Conservation (phyloP, 2,888 invertebrate genomes). For the Galerucella nymphaeae region DNA sequence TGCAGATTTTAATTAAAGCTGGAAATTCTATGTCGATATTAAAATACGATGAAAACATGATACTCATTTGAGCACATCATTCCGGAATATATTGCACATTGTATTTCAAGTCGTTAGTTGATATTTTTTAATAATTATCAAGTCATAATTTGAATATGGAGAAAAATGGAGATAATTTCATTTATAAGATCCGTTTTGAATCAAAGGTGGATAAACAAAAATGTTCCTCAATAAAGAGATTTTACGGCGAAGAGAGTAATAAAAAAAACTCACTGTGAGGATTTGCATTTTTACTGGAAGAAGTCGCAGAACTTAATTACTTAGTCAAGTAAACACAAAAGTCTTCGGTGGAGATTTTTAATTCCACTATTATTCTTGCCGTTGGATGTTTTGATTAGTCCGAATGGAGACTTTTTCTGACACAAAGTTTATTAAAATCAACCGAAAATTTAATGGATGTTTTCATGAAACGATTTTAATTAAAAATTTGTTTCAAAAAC, state of each 20-base stretch:
- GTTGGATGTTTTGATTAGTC: slow-evolving; percentile 4
- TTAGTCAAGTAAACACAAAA: slow-evolving; percentile 12
- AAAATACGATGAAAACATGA: background rate
- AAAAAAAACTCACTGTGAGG: background rate
- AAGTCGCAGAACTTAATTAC: slow-evolving; percentile 12
- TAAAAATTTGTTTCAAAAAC: too few species aligned
- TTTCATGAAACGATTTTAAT: too few species aligned
- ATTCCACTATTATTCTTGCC: slow-evolving; percentile 5
- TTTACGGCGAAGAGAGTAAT: background rate
- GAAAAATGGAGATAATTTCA: too few species aligned
- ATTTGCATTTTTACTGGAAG: slow-evolving; percentile 2
- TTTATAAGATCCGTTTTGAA: background rate
- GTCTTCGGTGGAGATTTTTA: background rate
- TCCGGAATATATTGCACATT: background rate
- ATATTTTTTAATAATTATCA: too few species aligned
- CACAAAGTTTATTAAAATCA: background rate
- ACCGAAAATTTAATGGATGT: background rate
- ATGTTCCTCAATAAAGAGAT: background rate
- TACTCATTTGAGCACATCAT: background rate
- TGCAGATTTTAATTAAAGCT: slow-evolving; percentile 10
- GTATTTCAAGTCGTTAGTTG: background rate
- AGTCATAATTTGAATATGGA: too few species aligned
- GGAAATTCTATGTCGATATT: background rate
- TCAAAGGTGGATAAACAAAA: background rate
- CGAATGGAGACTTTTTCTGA: background rate